Percentiles rank a stretch among this genome's conserved stretches.
These are phyloP conservation scores for Albula goreensis DNA, from an alignment of 2,113 vertebrate species.

Conservation along the genomic window DNA sequence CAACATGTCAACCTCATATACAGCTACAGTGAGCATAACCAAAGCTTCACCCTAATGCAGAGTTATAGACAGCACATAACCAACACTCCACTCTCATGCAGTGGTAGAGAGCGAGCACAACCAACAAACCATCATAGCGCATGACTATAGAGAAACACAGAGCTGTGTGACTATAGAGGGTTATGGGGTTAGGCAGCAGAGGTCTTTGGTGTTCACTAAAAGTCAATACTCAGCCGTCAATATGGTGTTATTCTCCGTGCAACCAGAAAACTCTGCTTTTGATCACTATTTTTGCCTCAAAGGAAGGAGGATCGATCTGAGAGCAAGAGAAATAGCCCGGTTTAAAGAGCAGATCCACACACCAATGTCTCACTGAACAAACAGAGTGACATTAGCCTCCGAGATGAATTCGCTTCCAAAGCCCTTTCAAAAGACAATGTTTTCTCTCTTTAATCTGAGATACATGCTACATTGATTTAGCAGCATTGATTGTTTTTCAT, in stretches of 20 bases:
- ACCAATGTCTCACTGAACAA: not conserved
- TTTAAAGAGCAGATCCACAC: slow-evolving; percentile 7
- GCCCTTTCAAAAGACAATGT: not conserved
- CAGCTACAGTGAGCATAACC: not conserved
- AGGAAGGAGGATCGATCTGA: slow-evolving; percentile 9
- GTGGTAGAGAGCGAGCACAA: not conserved
- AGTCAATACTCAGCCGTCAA: not conserved
- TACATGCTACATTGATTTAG: not conserved
- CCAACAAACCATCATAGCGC: not conserved
- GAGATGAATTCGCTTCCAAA: not conserved
- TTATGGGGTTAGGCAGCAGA: not conserved
- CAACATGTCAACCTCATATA: not conserved
- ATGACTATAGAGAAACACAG: not conserved
- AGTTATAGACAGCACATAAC: not conserved
- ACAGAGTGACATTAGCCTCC: slow-evolving; percentile 8
- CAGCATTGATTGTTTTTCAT: not conserved
- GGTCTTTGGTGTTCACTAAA: not conserved
- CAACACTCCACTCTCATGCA: not conserved
- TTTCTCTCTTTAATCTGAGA: not conserved
- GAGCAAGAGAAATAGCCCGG: not conserved
- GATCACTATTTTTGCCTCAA: slow-evolving; percentile 17
- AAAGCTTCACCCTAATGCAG: not conserved
- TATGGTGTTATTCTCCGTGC: not conserved
- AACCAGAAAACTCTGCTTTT: not conserved
- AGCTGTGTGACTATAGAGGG: not conserved